A percentile compares a stretch with the other conserved stretches of the same genome.
These are phyloP conservation scores for Gymnocephalus cernua DNA, from an alignment of 2,113 vertebrate species.

Conservation along the genomic window DNA sequence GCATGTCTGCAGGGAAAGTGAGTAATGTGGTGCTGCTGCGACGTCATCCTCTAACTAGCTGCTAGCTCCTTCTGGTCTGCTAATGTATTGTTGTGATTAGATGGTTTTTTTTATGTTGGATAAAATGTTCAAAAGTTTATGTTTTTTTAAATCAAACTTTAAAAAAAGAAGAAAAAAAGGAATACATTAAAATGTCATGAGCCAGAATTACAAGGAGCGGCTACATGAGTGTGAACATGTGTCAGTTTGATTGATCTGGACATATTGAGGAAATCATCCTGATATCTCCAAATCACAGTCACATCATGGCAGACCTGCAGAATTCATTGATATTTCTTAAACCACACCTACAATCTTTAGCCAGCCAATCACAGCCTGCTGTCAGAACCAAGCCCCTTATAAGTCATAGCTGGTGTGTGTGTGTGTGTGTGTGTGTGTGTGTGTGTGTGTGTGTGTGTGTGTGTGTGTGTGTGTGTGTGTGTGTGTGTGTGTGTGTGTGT, in stretches of 20 bases:
- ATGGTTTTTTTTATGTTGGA: neutral
- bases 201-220: neutral
- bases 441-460: slow-evolving; percentile 4
- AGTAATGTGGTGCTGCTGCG: neutral
- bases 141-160: neutral
- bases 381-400: slow-evolving; percentile 12
- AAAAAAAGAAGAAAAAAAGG: neutral
- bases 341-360: neutral
- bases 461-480: slow-evolving; percentile 3
- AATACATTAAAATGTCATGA: neutral
- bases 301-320: neutral
- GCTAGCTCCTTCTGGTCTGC: neutral
- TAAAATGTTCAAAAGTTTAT: neutral
- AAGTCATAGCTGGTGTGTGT: slow-evolving; percentile 6
- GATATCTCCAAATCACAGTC: neutral
- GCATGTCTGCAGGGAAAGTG: slow-evolving; percentile 10
- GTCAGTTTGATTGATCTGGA: neutral
- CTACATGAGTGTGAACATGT: neutral
- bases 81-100: neutral
- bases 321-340: neutral
- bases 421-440: slow-evolving; percentile 2
- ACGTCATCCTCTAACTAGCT: neutral
- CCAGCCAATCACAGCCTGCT: slow-evolving; percentile 38
- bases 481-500: slow-evolving; percentile 14
- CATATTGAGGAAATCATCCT: neutral